Evolutionary conservation across 2,797 vertebrate species (phyloP), one percentile per base, ranked within the genome.

Genomic region (Gymnothorax reevesii): DNA sequence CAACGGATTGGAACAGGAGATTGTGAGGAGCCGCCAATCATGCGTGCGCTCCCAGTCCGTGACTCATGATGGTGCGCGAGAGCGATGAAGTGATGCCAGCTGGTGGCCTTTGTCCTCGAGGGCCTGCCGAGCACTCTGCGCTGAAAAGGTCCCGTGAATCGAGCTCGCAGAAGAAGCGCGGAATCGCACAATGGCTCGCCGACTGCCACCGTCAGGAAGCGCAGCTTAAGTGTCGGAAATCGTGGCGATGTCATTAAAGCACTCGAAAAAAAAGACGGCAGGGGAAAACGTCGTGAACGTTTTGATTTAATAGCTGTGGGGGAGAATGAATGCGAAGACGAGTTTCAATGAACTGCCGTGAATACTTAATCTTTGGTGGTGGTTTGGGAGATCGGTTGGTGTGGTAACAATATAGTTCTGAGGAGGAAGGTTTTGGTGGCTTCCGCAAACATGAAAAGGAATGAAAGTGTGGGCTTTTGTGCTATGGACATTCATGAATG

Each of bases 331-430:
- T 17, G 27, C 7, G 52, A 20, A 77, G 73, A 80, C 17, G 9
- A 54, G 52, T 55, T 80, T 10, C 10, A 42, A 80, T 80, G 52
- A 80, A 55, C 55, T 54, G 20, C 17, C 0, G 77, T 80, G 77
- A 80, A 55, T 80, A 54, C 52, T 22, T 22, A 80, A 55, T 54
- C 7, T 54, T 54, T 55, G 52, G 22, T 22, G 12, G 49, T 7
- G 55, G 52, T 22, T 7, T 20, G 52, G 9, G 5, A 33, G 9
- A 92, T 91, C 92, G 91, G 93, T 93, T 92, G 7, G n/a, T 59
- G 33, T 27, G 84, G 71, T 64, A 22, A 17, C 8, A 12, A 13
- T 9, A 64, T 57, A 57, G 12, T 64, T 64, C 8, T n/a, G 62
- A 64, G 62, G 62, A n/a, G 62, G 62, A 64, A 64, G n/a, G 84